These are phyloP conservation scores for Gymnorhina tibicen DNA, from an alignment of 2,113 vertebrate species.

Conservation along the genomic window DNA sequence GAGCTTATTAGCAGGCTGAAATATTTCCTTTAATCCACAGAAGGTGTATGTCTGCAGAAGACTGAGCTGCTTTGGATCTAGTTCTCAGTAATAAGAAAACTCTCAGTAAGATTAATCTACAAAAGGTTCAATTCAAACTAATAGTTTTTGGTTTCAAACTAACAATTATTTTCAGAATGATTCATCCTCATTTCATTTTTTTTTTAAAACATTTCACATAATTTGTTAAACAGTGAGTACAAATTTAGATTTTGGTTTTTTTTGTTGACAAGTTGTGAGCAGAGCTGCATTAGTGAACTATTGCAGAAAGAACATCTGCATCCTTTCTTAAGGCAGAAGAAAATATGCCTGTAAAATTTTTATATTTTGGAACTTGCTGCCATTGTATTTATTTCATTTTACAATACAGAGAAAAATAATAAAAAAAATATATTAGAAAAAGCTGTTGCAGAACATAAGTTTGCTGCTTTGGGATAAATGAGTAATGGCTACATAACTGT, in stretches of 20 bases:
- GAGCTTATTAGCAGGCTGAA: not conserved
- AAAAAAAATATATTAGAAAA: slow-evolving; percentile 5
- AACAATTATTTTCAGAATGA: not conserved
- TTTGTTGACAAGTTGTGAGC: not conserved
- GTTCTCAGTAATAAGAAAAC: not conserved
- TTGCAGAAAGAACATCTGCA: not conserved
- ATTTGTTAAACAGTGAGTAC: not conserved
- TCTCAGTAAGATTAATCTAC: not conserved
- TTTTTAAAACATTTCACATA: not conserved
- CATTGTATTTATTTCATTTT: not conserved
- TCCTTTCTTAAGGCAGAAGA: not conserved
- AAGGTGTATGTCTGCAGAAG: not conserved
- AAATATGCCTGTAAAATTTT: not conserved
- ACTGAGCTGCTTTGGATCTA: not conserved
- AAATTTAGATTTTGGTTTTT: not conserved
- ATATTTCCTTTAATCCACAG: not conserved
- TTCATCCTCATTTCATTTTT: not conserved
- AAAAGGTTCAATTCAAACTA: not conserved
- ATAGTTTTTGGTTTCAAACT: not conserved
- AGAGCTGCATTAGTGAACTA: not conserved
- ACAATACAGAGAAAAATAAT: not conserved
- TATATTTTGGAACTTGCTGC: not conserved
- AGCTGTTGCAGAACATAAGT: not conserved
- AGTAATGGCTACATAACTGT: slow-evolving; percentile 39
- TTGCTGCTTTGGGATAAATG: slow-evolving; percentile 2